Conservation (phyloP, 2,888 invertebrate genomes). For the Minunthozetes semirufus region DNA sequence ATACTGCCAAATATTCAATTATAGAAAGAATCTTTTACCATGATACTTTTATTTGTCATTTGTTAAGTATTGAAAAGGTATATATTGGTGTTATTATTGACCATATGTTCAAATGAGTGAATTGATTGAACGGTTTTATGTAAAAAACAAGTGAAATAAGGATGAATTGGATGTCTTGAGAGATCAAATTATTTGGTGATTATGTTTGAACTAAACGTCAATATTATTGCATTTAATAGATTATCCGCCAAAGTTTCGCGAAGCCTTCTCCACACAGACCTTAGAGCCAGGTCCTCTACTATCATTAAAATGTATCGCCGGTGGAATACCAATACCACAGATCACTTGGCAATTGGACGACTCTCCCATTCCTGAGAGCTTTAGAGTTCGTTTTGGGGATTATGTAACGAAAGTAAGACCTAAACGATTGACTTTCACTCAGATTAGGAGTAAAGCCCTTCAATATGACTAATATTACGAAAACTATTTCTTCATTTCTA, state of each 20-base stretch:
- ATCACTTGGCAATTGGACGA: slow-evolving; percentile 47
- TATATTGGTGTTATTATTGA: no score
- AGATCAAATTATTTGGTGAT: no score
- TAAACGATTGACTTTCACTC: neutral
- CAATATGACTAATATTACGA: slow-evolving; percentile 22
- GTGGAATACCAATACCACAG: slow-evolving; percentile 45
- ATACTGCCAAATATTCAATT: no score
- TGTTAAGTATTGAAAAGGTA: no score
- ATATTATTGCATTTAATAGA: slow-evolving; percentile 36
- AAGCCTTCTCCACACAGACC: slow-evolving; percentile 40
- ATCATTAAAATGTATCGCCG: slow-evolving; percentile 44
- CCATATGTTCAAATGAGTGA: no score
- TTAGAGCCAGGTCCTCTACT: slow-evolving; percentile 43
- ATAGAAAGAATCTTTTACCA: no score
- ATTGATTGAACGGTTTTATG: no score
- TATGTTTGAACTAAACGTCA: neutral
- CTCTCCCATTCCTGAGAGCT: slow-evolving; percentile 44
- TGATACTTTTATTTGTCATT: no score
- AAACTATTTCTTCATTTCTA: neutral
- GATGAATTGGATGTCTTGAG: no score
- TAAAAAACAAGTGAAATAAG: no score
- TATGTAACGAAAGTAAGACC: slow-evolving; percentile 44
- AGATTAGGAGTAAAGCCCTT: neutral
- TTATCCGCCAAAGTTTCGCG: slow-evolving; percentile 41
- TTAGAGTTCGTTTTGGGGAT: slow-evolving; percentile 45